Evolutionary conservation across 2,113 vertebrate species (phyloP).

Genomic region (Salvelinus namaycush): DNA sequence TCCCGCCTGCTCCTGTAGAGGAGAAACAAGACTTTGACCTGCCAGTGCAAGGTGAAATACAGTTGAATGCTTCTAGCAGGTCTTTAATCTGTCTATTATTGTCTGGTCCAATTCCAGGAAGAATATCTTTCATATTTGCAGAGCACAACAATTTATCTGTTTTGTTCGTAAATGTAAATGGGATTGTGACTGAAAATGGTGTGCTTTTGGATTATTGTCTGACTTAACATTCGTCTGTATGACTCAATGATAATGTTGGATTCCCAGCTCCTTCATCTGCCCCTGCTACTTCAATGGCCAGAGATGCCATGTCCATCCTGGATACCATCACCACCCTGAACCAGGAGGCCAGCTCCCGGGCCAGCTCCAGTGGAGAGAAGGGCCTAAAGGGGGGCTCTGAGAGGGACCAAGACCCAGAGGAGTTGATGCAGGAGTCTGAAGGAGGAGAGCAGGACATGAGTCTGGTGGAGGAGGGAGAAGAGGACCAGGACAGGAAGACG

Average conservation of each 20-base stretch:
- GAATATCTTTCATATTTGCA: too few species aligned
- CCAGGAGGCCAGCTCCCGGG: slow-evolving; percentile 86
- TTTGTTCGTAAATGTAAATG: neutral
- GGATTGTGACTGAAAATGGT: neutral
- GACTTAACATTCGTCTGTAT: neutral
- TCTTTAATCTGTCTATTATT: too few species aligned
- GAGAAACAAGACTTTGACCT: slow-evolving; percentile 75
- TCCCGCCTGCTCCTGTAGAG: slow-evolving; percentile 63
- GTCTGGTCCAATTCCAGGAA: too few species aligned
- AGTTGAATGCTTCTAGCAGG: neutral
- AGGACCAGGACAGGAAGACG: slow-evolving; percentile 18
- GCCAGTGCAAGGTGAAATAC: slow-evolving; percentile 75
- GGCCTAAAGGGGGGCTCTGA: slow-evolving; percentile 56
- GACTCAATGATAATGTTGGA: neutral
- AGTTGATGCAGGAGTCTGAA: slow-evolving; percentile 41
- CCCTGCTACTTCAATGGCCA: slow-evolving; percentile 73
- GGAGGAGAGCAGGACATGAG: slow-evolving; percentile 62
- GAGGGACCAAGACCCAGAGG: slow-evolving; percentile 28
- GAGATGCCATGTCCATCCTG: slow-evolving; percentile 88
- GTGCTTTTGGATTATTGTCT: neutral
- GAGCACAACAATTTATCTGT: neutral
- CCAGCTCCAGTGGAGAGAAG: slow-evolving; percentile 65
- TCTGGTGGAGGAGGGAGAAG: slow-evolving; percentile 55
- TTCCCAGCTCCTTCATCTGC: slow-evolving; percentile 68
- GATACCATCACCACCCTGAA: slow-evolving; percentile 91